Conservation (phyloP, 30 jellyfish, hydroid and myxozoan species). For the Pseudorhiza aurosa region DNA sequence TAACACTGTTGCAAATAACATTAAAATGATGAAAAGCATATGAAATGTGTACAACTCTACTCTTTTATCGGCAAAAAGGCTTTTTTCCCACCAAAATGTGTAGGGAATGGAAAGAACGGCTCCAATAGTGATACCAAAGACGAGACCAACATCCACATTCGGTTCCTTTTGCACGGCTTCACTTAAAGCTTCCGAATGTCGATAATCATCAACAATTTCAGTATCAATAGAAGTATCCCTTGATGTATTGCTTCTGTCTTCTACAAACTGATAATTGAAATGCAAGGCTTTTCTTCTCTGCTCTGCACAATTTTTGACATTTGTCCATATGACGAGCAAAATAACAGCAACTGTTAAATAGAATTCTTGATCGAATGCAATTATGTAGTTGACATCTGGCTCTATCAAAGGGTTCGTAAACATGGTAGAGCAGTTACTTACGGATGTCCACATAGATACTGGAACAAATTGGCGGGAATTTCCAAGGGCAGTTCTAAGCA, state of each 20-base stretch:
- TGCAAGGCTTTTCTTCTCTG: constrained; percentile 43
- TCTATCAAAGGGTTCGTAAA: constrained; percentile 55
- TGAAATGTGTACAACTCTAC: constrained; percentile 59
- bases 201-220: constrained; percentile 20
- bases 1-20: constrained; percentile 52
- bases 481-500: constrained; percentile 62
- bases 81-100: constrained; percentile 74
- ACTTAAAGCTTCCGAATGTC: constrained; percentile 25
- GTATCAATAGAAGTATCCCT: constrained; percentile 45
- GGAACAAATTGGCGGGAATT: constrained; percentile 51
- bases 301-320: constrained; percentile 10
- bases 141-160: constrained; percentile 63
- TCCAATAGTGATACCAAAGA: constrained; percentile 62
- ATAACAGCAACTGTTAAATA: constrained; percentile 47
- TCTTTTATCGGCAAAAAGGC: constrained; percentile 54
- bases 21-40: constrained; percentile 42
- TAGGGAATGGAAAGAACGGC: constrained; percentile 68
- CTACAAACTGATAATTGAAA: constrained; percentile 46
- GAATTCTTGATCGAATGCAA: constrained; percentile 68
- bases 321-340: constrained; percentile 60
- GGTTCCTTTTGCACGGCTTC: constrained; percentile 73
- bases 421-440: constrained; percentile 14
- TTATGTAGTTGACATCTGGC: constrained; percentile 28
- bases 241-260: constrained; percentile 10
- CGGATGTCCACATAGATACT: neutral